phyloP scores from a whole-genome alignment of 35 echinoderm and acorn worm species.

The Eucidaris tribuloides region DNA sequence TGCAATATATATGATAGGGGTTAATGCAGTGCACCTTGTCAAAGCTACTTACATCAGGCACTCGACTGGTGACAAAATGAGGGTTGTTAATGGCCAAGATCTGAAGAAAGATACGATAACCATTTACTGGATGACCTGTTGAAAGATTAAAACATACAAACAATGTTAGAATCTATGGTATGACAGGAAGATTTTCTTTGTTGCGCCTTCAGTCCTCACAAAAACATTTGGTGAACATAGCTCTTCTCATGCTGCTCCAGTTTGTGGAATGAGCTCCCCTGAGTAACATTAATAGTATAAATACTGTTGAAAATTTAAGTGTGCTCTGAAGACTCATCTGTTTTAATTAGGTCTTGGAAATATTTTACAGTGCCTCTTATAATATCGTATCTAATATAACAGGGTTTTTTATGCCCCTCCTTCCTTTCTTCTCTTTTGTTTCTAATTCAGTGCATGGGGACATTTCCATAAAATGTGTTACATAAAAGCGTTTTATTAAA shows the following conservation, averaged over 20 bases:
- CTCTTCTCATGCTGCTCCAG: neutral
- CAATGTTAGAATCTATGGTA: neutral
- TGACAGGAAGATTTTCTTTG: neutral
- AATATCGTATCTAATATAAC: neutral
- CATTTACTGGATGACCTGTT: constrained; percentile 68
- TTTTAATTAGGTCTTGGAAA: neutral
- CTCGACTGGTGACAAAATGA: constrained; percentile 55
- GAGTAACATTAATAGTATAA: no score
- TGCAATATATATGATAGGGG: no score
- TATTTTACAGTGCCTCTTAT: neutral
- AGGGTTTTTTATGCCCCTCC: no score
- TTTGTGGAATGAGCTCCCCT: neutral
- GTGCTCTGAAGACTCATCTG: no score
- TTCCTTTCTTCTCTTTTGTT: no score
- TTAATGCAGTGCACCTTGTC: no score
- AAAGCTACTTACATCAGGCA: constrained; percentile 55
- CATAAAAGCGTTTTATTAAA: no score
- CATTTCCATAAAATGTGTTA: no score
- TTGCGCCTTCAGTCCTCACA: no score
- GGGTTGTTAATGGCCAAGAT: constrained; percentile 63
- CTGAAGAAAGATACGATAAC: constrained; percentile 88
- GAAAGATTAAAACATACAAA: neutral
- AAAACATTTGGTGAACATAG: no score
- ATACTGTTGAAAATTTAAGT: neutral
- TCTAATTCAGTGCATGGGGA: no score